Evolutionary conservation across 1,140 invertebrate genomes (phyloP), one percentile per base, ranked within the genome.

Genomic region (Dolichoris vasculosae): DNA sequence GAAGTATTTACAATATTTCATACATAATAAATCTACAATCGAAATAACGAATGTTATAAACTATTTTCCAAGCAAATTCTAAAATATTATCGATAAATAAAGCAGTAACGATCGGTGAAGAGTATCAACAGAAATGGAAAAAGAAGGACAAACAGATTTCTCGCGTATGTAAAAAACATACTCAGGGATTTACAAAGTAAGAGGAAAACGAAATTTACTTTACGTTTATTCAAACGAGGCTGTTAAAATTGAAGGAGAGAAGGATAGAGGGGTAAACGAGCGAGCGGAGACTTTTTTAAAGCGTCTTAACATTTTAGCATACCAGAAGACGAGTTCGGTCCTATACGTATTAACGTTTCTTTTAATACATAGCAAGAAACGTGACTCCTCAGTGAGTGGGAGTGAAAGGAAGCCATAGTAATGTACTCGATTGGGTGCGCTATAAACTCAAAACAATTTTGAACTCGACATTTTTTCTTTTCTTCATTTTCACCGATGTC

Each of bases 181-280:
- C 48, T 35, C 15, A 9, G 35, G 3, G 67, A 75, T 76, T 76
- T 76, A 55, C 69, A 63, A 75, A 82, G 59, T 40, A 48, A 46
- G 35, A 75, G 48, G 82, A 76, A 35, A 75, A 32, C 59, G 46
- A 84, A 84, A 84, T 84, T 83, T 71, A 84, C 69, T 80, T 46
- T 63, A 30, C 67, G 78, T 64, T 81, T 85, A 85, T 85, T 85
- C 78, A 81, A 85, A 80, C 77, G 83, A 80, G 84, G 76, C 67
- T 81, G 69, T 85, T 63, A 81, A 84, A 84, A 32, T 78, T 35
- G 43, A 86, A 30, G 26, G 59, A 48, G 59, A 76, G 46, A 77
- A 64, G 23, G 63, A 86, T 59, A 43, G 64, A 63, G 64, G 46
- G 43, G 38, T 63, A 43, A 64, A 23, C 64, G 30, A 51, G 13